Evolutionary conservation across 2,797 vertebrate genomes (phyloP).

Genomic region (Parambassis ranga): DNA sequence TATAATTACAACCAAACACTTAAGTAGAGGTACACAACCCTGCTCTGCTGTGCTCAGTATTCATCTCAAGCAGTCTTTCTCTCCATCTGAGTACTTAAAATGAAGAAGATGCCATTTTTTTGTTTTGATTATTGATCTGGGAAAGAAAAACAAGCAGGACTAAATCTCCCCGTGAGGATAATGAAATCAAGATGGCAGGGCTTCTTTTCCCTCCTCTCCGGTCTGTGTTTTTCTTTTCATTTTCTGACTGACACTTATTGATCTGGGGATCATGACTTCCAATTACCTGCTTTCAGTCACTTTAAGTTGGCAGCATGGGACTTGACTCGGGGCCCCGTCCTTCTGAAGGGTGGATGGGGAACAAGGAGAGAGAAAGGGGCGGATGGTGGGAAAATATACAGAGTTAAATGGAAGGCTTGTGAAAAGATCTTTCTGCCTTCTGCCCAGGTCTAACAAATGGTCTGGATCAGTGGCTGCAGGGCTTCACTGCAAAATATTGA

Average conservation of each 20-base stretch:
- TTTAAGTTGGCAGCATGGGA: conserved; percentile 58
- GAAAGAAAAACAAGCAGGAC: conserved; percentile 35
- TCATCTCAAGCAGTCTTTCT: not conserved
- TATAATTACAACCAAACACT: not conserved
- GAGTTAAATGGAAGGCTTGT: conserved; percentile 31
- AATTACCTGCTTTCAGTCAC: conserved; percentile 80
- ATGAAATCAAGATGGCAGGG: conserved; percentile 42
- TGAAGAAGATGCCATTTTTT: conserved; percentile 16
- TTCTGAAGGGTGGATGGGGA: conserved; percentile 33
- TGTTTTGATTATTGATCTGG: conserved; percentile 43
- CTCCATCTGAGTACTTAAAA: conserved; percentile 13
- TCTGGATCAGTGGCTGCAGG: conserved; percentile 54
- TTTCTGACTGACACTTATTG: conserved; percentile 75
- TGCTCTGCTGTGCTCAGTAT: too few relatives aligned
- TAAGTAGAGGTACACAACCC: too few relatives aligned
- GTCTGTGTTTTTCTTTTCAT: conserved; percentile 36
- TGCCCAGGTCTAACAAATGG: conserved; percentile 29
- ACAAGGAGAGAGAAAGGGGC: conserved; percentile 4
- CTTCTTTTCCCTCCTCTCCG: not conserved
- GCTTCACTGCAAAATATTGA: conserved; percentile 42
- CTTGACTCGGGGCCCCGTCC: conserved; percentile 39
- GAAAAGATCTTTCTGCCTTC: conserved; percentile 33
- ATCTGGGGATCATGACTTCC: conserved; percentile 77
- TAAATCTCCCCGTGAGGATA: conserved; percentile 40
- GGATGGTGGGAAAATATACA: not conserved